These are phyloP conservation scores for Heliothis virescens DNA, from an alignment of 1,140 invertebrate species.

Conservation along the genomic window DNA sequence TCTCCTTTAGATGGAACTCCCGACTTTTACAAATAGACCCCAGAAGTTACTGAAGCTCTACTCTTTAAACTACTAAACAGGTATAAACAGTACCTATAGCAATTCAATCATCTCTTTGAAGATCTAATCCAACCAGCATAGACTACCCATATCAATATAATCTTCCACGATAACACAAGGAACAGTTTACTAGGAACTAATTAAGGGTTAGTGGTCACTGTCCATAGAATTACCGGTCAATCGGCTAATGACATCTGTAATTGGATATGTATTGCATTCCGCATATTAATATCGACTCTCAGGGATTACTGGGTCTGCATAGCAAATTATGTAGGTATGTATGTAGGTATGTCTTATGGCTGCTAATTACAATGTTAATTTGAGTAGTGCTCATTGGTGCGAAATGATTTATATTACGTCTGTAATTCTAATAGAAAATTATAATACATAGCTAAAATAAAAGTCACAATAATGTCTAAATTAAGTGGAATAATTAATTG, in stretches of 20 bases:
- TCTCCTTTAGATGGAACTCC: no score
- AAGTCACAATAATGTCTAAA: no score
- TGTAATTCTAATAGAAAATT: neutral
- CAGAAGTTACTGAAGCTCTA: no score
- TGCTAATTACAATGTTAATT: slow-evolving; percentile 31
- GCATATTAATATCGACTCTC: slow-evolving; percentile 30
- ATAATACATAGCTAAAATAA: neutral
- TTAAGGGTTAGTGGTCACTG: slow-evolving; percentile 18
- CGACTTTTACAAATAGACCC: no score
- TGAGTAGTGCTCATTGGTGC: neutral
- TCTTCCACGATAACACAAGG: neutral
- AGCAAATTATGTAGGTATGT: slow-evolving; percentile 1
- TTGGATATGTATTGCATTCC: slow-evolving; percentile 42
- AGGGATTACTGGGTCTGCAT: slow-evolving; percentile 33
- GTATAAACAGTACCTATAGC: neutral
- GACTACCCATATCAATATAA: neutral
- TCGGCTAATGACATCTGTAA: slow-evolving; percentile 39
- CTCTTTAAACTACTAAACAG: neutral
- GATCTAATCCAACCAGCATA: neutral
- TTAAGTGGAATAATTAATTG: no score
- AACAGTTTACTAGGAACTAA: slow-evolving; percentile 28
- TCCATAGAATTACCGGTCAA: slow-evolving; percentile 31
- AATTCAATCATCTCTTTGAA: slow-evolving; percentile 23
- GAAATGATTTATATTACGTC: neutral
- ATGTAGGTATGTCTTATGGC: slow-evolving; percentile 8